phyloP scores from a whole-genome alignment of 1,140 invertebrate species.

The Maniola jurtina region DNA sequence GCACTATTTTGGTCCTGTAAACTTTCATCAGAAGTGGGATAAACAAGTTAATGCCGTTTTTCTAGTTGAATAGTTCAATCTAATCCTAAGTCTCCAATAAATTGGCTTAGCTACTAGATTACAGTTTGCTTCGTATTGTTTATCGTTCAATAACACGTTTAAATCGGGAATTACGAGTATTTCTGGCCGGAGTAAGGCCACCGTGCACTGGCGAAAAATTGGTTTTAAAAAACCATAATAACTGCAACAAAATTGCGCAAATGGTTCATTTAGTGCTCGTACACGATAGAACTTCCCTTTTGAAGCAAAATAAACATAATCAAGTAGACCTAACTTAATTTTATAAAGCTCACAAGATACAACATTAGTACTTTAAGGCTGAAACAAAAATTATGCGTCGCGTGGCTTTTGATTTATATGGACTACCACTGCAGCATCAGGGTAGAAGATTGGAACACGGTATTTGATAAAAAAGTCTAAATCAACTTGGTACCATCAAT shows the following conservation, averaged over 20 bases:
- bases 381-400: no score
- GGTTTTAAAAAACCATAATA: not conserved
- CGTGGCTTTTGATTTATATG: no score
- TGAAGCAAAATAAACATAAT: not conserved
- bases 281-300: not conserved
- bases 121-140: conserved; percentile 1
- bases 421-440: no score
- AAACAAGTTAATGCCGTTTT: not conserved
- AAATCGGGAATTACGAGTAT: conserved; percentile 10
- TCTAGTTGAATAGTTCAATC: not conserved
- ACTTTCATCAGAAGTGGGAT: no score
- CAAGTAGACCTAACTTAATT: no score
- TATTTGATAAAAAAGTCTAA: no score
- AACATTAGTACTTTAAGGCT: no score
- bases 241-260: not conserved
- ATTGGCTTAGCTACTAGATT: conserved; percentile 6
- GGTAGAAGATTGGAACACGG: no score
- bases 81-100: not conserved
- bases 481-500: no score
- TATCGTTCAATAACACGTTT: conserved; percentile 8
- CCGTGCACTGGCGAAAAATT: not conserved
- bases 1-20: no score
- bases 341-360: no score
- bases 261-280: not conserved
- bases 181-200: not conserved